Percentiles rank a stretch among this genome's conserved stretches.
Conservation (phyloP, 2,888 invertebrate genomes). For the Dolomedes plantarius region DNA sequence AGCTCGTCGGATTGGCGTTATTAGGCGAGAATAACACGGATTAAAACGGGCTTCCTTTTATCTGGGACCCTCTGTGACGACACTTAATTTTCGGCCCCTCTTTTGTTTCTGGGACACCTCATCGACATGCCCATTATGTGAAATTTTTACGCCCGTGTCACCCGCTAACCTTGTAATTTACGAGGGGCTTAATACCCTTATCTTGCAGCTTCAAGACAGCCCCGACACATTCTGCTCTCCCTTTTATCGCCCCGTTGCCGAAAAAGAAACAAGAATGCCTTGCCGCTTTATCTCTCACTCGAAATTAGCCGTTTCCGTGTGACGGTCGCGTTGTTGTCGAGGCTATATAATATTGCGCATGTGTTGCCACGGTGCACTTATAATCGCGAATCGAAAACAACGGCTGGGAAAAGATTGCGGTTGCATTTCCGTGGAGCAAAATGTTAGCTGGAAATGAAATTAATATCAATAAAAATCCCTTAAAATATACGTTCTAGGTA, state of each 20-base stretch:
- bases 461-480: too few species aligned
- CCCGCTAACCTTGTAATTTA: conserved; percentile 47
- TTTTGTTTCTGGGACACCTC: neutral
- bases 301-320: conserved; percentile 33
- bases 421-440: too few species aligned
- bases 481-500: too few species aligned
- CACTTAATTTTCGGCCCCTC: neutral
- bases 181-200: conserved; percentile 57
- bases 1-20: too few species aligned
- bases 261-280: conserved; percentile 25
- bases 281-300: conserved; percentile 21
- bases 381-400: neutral
- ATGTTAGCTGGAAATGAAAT: too few species aligned
- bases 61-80: neutral
- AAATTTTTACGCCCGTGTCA: conserved; percentile 58
- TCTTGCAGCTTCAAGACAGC: conserved; percentile 45
- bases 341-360: neutral
- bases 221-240: conserved; percentile 35
- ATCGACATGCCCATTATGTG: neutral
- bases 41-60: neutral
- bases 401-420: too few species aligned
- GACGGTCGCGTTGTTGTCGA: neutral
- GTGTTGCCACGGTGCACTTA: neutral
- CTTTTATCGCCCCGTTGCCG: conserved; percentile 38
- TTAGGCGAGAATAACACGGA: too few species aligned